Percentiles rank a stretch among this genome's conserved stretches.
phyloP scores from a whole-genome alignment of 2,113 vertebrate genomes.

The Cathartes aura region DNA sequence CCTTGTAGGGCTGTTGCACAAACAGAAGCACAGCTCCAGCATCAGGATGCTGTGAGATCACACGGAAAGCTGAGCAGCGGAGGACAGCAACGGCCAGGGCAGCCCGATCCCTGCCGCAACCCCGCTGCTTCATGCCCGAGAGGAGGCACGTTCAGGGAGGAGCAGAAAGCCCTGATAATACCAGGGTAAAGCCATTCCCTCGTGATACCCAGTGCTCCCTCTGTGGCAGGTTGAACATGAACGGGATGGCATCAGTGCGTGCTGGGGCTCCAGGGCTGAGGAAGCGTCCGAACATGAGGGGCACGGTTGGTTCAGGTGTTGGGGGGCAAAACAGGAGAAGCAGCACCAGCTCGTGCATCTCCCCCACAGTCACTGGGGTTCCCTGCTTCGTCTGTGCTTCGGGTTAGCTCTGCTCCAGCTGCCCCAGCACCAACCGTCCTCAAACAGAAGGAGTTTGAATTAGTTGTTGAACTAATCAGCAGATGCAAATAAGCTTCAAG shows the following conservation, averaged over 20 bases:
- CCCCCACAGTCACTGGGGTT: accelerated
- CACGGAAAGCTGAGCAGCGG: not conserved
- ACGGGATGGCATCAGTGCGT: accelerated
- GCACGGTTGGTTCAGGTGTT: accelerated
- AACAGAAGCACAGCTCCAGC: not conserved
- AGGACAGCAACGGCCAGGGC: not conserved
- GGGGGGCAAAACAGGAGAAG: not conserved
- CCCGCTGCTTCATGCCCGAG: not conserved
- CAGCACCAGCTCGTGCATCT: not conserved
- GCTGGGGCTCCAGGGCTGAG: not conserved
- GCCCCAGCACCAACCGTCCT: not conserved
- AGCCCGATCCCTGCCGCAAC: not conserved
- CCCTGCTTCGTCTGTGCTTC: accelerated
- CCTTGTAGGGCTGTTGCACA: not conserved
- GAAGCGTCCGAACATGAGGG: accelerated
- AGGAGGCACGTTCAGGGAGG: not conserved
- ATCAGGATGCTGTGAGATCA: accelerated
- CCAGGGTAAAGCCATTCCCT: accelerated
- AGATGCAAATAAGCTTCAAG: not conserved
- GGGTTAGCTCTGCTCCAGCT: not conserved
- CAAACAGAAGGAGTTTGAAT: not conserved
- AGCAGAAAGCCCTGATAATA: not conserved
- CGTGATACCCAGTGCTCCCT: accelerated
- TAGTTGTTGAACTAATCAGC: not conserved
- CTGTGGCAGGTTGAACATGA: accelerated